A percentile compares a stretch with the other conserved stretches of the same genome.
phyloP scores from a whole-genome alignment of 2,888 invertebrate species.

The Tetranychus truncatus region DNA sequence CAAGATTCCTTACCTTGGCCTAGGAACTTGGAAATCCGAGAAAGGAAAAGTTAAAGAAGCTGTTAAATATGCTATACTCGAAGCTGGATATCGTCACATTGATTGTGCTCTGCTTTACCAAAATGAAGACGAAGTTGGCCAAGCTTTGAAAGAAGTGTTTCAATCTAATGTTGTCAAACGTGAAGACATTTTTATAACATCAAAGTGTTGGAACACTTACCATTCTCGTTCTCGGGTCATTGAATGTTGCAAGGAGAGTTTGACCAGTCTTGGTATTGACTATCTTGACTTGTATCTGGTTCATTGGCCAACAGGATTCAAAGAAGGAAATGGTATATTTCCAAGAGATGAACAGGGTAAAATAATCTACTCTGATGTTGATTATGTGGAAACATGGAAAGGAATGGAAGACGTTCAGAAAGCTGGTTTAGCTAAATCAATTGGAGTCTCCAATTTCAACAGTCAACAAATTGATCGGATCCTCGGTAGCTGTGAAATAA shows the following conservation, averaged over 20 bases:
- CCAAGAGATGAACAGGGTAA: conserved; percentile 42
- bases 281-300: conserved; percentile 75
- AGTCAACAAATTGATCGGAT: conserved; percentile 49
- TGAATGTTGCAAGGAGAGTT: conserved; percentile 45
- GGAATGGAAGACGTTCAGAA: conserved; percentile 53
- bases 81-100: conserved; percentile 33
- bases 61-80: conserved; percentile 28
- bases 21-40: conserved; percentile 23
- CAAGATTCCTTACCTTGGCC: conserved; percentile 28
- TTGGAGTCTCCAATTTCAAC: conserved; percentile 70
- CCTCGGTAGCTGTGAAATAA: conserved; percentile 38
- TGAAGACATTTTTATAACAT: conserved; percentile 33
- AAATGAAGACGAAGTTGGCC: conserved; percentile 33
- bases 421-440: conserved; percentile 47
- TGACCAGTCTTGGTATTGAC: conserved; percentile 51
- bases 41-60: conserved; percentile 27
- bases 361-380: conserved; percentile 44
- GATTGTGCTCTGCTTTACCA: conserved; percentile 32
- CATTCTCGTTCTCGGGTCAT: conserved; percentile 59
- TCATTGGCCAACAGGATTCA: conserved; percentile 74
- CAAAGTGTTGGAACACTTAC: conserved; percentile 63
- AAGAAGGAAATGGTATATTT: conserved; percentile 28
- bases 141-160: conserved; percentile 31
- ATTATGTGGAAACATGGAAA: conserved; percentile 45
- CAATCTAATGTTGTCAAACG: conserved; percentile 30